phyloP scores from a whole-genome alignment of 2,888 invertebrate genomes.

The Phyllotreta cruciferae region DNA sequence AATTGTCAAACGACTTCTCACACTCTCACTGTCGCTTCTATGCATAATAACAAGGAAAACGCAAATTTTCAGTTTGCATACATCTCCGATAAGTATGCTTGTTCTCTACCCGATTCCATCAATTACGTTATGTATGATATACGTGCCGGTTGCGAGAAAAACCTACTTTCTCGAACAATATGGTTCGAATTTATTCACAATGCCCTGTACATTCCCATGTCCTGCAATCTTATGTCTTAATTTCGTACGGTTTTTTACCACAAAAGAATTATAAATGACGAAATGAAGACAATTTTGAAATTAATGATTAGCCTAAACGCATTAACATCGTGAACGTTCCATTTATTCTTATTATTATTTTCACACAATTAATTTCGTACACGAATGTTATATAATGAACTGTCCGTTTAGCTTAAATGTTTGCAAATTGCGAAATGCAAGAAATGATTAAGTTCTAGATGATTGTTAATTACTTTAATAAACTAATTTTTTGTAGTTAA shows the following conservation, averaged over 20 bases:
- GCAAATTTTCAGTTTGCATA: constrained; percentile 2
- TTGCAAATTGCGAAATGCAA: constrained; percentile 1
- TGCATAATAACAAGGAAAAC: constrained; percentile 14
- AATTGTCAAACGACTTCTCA: constrained; percentile 8
- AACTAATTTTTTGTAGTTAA: no score
- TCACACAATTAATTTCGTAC: constrained; percentile 22
- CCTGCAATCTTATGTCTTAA: constrained; percentile 11
- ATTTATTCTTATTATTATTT: constrained; percentile 18
- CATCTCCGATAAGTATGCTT: background rate
- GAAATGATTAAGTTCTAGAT: no score
- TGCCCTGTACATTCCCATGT: constrained; percentile 15
- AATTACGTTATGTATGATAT: constrained; percentile 19
- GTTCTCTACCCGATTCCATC: background rate
- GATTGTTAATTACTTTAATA: no score
- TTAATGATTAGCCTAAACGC: constrained; percentile 12
- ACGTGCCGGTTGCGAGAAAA: constrained; percentile 21
- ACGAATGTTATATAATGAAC: background rate
- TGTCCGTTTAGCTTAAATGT: constrained; percentile 15
- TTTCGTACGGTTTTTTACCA: constrained; percentile 9
- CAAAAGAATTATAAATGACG: constrained; percentile 15
- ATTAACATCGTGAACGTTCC: constrained; percentile 9
- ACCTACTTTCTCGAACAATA: constrained; percentile 27
- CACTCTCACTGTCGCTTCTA: constrained; percentile 14
- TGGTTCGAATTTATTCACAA: constrained; percentile 11
- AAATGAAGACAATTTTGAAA: constrained; percentile 20